Evolutionary conservation across 2,888 invertebrate genomes (phyloP).

Genomic region (Alcis repandata): DNA sequence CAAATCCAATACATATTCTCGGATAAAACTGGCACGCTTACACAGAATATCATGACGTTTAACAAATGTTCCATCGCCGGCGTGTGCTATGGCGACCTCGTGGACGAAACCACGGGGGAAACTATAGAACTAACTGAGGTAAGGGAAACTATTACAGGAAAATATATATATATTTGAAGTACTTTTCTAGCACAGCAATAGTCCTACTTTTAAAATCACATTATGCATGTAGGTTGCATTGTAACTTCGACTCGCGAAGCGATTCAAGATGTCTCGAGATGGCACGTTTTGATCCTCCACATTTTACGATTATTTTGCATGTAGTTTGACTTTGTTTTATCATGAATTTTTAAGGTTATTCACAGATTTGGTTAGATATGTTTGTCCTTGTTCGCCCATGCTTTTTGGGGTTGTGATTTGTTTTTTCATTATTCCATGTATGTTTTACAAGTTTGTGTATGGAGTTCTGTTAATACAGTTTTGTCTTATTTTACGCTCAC

Average conservation of each 20-base stretch:
- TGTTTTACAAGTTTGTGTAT: constrained; percentile 68
- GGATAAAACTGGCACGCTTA: constrained; percentile 99
- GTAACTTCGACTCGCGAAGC: constrained; percentile 46
- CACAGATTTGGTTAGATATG: constrained; percentile 24
- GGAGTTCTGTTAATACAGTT: constrained; percentile 33
- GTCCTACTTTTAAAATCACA: constrained; percentile 43
- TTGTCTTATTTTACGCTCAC: constrained; percentile 36
- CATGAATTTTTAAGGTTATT: constrained; percentile 28
- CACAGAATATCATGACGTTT: constrained; percentile 99
- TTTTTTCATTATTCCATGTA: constrained; percentile 57
- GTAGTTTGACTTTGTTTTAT: constrained; percentile 62
- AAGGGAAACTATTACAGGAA: constrained; percentile 61
- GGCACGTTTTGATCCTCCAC: constrained; percentile 58
- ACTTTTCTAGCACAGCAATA: constrained; percentile 47
- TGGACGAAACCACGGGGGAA: constrained; percentile 95
- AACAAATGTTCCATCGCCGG: constrained; percentile 99
- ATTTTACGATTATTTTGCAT: constrained; percentile 62
- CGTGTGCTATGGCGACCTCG: constrained; percentile 95
- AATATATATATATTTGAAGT: constrained; percentile 26
- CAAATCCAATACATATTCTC: constrained; percentile 99
- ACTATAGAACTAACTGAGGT: constrained; percentile 95
- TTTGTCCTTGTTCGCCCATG: constrained; percentile 64
- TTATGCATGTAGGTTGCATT: constrained; percentile 64
- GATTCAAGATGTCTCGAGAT: constrained; percentile 46
- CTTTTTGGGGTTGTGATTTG: constrained; percentile 68